Evolutionary conservation across 2,888 invertebrate species (phyloP).

Genomic region (Emmelina monodactyla): DNA sequence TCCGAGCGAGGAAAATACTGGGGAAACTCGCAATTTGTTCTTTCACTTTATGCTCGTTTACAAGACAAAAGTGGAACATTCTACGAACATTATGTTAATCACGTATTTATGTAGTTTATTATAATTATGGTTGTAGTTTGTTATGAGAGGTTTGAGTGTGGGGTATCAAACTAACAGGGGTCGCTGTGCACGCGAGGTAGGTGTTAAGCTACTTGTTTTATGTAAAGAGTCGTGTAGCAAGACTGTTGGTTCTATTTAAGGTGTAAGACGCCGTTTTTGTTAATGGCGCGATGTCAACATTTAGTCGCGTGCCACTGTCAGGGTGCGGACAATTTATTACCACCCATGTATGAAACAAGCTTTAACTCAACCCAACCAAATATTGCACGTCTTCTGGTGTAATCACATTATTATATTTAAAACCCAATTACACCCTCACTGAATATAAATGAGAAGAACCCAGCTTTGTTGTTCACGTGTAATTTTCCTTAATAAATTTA

Average conservation of each 20-base stretch:
- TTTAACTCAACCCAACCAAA: no score
- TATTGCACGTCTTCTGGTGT: no score
- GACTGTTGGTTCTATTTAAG: slow-evolving; percentile 24
- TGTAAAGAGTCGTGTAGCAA: not conserved
- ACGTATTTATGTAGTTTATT: slow-evolving; percentile 51
- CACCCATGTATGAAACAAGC: slow-evolving; percentile 32
- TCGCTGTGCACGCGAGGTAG: no score
- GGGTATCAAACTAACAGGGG: no score
- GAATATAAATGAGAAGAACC: no score
- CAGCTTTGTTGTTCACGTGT: no score
- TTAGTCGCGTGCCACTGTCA: slow-evolving; percentile 45
- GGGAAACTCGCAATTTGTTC: slow-evolving; percentile 67
- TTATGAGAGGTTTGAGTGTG: not conserved
- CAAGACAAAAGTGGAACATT: slow-evolving; percentile 67
- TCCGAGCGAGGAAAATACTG: slow-evolving; percentile 67
- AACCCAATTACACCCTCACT: no score
- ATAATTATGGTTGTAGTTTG: slow-evolving; percentile 20
- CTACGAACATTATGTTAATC: slow-evolving; percentile 64
- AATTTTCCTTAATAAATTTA: no score
- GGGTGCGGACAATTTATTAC: slow-evolving; percentile 48
- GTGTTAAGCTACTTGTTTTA: no score
- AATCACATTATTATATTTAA: no score
- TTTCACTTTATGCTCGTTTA: slow-evolving; percentile 68
- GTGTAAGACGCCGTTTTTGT: slow-evolving; percentile 38
- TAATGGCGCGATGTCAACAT: slow-evolving; percentile 48